Conservation (phyloP, 2,113 vertebrate genomes). For the Sigmodon hispidus region DNA sequence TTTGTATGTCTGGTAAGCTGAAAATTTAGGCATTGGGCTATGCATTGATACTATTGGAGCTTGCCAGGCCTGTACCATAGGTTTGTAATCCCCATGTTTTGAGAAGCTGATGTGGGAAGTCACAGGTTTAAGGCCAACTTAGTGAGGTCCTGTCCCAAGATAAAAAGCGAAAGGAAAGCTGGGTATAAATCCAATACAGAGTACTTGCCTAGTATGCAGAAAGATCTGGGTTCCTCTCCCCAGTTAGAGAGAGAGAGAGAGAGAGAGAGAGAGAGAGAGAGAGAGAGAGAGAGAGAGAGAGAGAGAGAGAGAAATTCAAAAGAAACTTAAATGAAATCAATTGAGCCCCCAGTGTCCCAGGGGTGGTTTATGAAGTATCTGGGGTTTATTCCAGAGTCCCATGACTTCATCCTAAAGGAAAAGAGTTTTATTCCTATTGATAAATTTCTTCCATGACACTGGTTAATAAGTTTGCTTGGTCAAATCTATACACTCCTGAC, state of each 20-base stretch:
- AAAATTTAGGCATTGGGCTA: neutral
- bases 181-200: neutral
- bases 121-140: neutral
- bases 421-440: neutral
- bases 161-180: neutral
- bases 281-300: neutral
- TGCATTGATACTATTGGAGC: neutral
- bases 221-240: neutral
- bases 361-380: neutral
- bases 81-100: too few relatives aligned
- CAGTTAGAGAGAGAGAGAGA: neutral
- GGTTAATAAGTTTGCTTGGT: neutral
- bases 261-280: too few relatives aligned
- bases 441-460: neutral
- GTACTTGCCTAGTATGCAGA: neutral
- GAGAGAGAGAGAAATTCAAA: neutral
- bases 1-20: neutral
- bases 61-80: neutral
- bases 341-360: neutral
- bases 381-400: neutral
- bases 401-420: neutral
- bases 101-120: neutral
- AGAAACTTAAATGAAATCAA: neutral
- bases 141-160: neutral
- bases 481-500: neutral